Evolutionary conservation across 2,113 vertebrate species (phyloP).

Genomic region (Sander lucioperca): DNA sequence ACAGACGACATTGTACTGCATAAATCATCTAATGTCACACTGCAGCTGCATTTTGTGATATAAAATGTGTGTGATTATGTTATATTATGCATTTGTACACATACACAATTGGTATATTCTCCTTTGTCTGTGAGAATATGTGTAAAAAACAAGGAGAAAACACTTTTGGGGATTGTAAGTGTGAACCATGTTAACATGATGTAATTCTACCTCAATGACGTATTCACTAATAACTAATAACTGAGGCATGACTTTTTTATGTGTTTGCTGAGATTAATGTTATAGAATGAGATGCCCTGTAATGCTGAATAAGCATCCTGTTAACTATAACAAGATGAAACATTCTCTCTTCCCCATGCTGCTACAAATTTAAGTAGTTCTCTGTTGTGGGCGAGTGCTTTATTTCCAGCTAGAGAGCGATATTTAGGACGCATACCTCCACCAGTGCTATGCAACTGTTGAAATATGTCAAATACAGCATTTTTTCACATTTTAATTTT

Average conservation of each 20-base stretch:
- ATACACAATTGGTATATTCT: not conserved
- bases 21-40: slow-evolving; percentile 68
- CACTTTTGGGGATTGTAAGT: slow-evolving; percentile 31
- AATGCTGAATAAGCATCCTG: not conserved
- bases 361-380: not conserved
- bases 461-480: too few relatives aligned
- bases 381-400: not conserved
- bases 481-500: not conserved
- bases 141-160: not conserved
- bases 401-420: not conserved
- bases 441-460: not conserved
- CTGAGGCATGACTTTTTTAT: slow-evolving; percentile 2
- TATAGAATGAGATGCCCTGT: not conserved
- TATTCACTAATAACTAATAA: slow-evolving; percentile 22
- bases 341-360: not conserved
- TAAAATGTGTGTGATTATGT: slow-evolving; percentile 29
- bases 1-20: slow-evolving; percentile 50
- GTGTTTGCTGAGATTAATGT: not conserved
- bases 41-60: slow-evolving; percentile 23
- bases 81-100: not conserved
- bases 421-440: not conserved
- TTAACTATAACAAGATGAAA: not conserved
- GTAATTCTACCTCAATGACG: slow-evolving; percentile 47
- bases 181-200: slow-evolving; percentile 47
- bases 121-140: slow-evolving; percentile 15